Conservation (phyloP, 2,797 vertebrate species). For the Sciaenops ocellatus region DNA sequence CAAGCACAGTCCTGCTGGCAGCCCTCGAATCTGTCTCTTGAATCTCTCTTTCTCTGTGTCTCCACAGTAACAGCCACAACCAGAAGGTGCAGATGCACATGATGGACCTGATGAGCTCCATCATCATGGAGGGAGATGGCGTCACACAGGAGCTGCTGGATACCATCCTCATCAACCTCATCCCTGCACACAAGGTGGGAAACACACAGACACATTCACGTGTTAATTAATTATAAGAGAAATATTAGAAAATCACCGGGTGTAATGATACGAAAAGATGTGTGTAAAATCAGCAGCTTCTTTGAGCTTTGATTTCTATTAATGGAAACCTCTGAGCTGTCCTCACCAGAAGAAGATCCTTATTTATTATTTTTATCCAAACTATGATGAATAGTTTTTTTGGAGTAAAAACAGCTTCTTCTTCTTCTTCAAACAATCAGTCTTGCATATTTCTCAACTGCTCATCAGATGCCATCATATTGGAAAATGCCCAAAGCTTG, state of each 20-base stretch:
- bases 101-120: slow-evolving; percentile 99
- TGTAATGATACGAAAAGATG: too few relatives aligned
- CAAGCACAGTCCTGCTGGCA: background rate
- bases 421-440: background rate
- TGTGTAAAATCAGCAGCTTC: background rate
- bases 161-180: slow-evolving; percentile 99
- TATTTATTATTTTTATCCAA: background rate
- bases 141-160: slow-evolving; percentile 99
- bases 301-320: background rate
- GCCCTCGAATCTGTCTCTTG: background rate
- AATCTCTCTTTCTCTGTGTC: background rate
- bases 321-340: slow-evolving; percentile 2
- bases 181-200: slow-evolving; percentile 96
- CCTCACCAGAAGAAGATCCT: background rate
- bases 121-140: slow-evolving; percentile 99
- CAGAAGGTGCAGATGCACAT: slow-evolving; percentile 99
- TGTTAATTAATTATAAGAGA: background rate
- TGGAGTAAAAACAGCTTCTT: background rate
- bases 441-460: background rate
- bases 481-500: background rate
- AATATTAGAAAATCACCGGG: too few relatives aligned
- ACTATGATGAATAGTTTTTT: background rate
- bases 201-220: background rate
- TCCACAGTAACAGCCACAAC: slow-evolving; percentile 97
- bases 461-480: background rate